Percentiles rank a stretch among this genome's conserved stretches.
These are phyloP conservation scores for Luscinia luscinia DNA, from an alignment of 2,797 vertebrate species.

Conservation along the genomic window DNA sequence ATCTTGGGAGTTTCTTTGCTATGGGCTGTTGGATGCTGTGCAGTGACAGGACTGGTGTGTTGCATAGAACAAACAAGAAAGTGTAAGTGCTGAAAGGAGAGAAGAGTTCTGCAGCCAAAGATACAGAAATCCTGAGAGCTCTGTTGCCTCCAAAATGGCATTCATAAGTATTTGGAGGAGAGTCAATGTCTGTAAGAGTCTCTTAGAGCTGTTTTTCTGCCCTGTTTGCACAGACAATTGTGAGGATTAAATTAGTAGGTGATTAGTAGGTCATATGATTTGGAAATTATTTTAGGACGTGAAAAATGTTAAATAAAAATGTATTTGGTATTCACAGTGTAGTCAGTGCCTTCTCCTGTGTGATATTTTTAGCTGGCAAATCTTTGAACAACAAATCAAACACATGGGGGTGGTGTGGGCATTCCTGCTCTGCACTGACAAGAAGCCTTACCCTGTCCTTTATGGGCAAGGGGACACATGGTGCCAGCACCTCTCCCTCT, in stretches of 20 bases:
- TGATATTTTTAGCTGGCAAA: not conserved
- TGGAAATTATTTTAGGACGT: not conserved
- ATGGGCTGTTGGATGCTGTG: not conserved
- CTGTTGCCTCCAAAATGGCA: not conserved
- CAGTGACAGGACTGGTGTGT: not conserved
- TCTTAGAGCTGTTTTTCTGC: not conserved
- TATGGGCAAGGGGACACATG: not conserved
- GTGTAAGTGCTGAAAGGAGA: not conserved
- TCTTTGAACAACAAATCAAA: not conserved
- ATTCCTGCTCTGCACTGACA: not conserved
- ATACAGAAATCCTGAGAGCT: not conserved
- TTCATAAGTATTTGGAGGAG: not conserved
- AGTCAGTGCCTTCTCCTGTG: not conserved
- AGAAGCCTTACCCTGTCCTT: not conserved
- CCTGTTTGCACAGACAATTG: not conserved
- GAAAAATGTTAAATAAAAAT: not conserved
- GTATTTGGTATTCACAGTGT: not conserved
- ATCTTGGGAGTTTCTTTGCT: not conserved
- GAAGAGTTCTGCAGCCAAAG: not conserved
- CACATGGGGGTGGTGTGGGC: rapidly evolving
- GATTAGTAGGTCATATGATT: not conserved
- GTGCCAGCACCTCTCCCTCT: not conserved
- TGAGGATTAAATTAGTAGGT: not conserved
- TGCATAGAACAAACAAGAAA: not conserved
- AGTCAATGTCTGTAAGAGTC: not conserved